Evolutionary conservation across 2,797 vertebrate species (phyloP).

Genomic region (Margarornis squamiger): DNA sequence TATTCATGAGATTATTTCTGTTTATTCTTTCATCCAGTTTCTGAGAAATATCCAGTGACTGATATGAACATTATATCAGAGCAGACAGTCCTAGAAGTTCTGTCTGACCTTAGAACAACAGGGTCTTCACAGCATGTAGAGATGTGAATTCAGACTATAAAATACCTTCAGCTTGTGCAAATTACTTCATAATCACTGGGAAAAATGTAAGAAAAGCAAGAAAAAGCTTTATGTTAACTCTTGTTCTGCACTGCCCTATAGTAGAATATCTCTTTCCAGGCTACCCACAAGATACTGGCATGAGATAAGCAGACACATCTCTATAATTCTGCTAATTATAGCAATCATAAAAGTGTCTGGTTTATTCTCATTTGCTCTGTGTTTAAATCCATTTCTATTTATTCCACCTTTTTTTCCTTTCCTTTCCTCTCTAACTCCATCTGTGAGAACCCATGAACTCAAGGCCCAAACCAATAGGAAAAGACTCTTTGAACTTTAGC

Average conservation of each 20-base stretch:
- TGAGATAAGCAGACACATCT: neutral
- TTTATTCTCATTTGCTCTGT: neutral
- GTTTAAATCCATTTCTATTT: neutral
- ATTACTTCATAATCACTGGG: neutral
- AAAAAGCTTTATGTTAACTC: neutral
- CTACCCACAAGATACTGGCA: neutral
- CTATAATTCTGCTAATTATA: neutral
- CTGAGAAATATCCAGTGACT: neutral
- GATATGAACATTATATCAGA: neutral
- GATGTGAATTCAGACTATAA: neutral
- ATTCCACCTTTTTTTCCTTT: neutral
- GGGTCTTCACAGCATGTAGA: neutral
- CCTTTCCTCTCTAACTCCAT: rapidly evolving
- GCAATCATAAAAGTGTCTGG: neutral
- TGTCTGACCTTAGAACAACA: neutral
- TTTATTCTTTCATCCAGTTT: neutral
- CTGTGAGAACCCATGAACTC: neutral
- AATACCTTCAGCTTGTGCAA: neutral
- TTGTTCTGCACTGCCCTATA: neutral
- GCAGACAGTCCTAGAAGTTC: neutral
- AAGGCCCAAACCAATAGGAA: neutral
- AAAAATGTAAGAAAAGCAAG: neutral
- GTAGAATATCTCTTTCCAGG: neutral
- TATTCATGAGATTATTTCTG: neutral
- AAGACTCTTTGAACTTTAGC: neutral